phyloP scores from a whole-genome alignment of 2,888 invertebrate species.

The Pollenia griseotomentosa region DNA sequence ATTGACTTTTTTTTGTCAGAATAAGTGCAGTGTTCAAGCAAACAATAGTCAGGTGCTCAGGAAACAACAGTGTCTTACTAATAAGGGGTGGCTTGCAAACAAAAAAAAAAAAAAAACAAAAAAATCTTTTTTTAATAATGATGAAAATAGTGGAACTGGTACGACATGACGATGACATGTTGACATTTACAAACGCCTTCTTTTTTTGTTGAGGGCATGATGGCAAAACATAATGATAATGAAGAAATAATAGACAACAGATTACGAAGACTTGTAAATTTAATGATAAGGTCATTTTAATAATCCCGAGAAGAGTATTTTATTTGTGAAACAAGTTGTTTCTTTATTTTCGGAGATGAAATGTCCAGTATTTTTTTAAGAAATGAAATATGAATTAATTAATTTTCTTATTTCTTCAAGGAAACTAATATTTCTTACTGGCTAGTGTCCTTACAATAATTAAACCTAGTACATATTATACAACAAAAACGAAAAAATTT shows the following conservation, averaged over 20 bases:
- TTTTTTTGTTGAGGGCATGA: conserved; percentile 26
- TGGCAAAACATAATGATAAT: conserved; percentile 25
- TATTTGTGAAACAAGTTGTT: not conserved
- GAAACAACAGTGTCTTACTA: conserved; percentile 25
- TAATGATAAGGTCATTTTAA: conserved; percentile 47
- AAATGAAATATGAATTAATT: too few relatives aligned
- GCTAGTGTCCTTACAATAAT: too few relatives aligned
- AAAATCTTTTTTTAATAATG: conserved; percentile 39
- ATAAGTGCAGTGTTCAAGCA: conserved; percentile 20
- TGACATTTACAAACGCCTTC: conserved; percentile 65
- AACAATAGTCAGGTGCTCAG: conserved; percentile 48
- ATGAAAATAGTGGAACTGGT: conserved; percentile 21
- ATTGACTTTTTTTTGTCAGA: not conserved
- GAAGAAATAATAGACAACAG: conserved; percentile 33
- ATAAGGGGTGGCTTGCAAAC: conserved; percentile 32
- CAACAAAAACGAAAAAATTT: too few relatives aligned
- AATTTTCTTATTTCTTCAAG: too few relatives aligned
- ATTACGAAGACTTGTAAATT: conserved; percentile 34
- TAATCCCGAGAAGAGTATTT: not conserved
- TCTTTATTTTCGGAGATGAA: too few relatives aligned
- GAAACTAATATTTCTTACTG: too few relatives aligned
- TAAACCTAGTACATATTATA: too few relatives aligned
- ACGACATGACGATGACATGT: conserved; percentile 58
- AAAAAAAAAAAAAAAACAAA: not conserved
- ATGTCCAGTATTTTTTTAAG: too few relatives aligned